Evolutionary conservation across 2,888 invertebrate species (phyloP).

Genomic region (Byasa hedistus): DNA sequence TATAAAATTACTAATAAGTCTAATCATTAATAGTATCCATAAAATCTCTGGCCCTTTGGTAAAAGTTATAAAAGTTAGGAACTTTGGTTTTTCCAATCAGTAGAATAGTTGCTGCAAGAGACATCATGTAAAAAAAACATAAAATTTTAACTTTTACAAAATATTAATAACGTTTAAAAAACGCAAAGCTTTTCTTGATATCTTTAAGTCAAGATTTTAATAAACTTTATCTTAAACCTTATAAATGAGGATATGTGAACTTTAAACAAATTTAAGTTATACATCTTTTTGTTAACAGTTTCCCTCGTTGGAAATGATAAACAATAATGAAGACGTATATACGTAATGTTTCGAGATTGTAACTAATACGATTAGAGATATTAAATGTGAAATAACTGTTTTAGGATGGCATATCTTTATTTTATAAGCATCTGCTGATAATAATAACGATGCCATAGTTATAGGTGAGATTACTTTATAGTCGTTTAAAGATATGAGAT

Average conservation of each 20-base stretch:
- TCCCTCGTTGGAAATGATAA: background rate
- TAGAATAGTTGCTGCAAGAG: too few species aligned
- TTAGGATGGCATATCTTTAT: conserved; percentile 6
- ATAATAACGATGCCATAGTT: conserved; percentile 9
- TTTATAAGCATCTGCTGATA: conserved; percentile 13
- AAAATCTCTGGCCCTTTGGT: too few species aligned
- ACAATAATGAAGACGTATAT: conserved; percentile 14
- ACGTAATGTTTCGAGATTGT: conserved; percentile 10
- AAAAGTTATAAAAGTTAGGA: too few species aligned
- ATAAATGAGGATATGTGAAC: background rate
- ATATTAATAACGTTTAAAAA: too few species aligned
- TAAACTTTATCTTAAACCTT: background rate
- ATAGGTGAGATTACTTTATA: conserved; percentile 15
- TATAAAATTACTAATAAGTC: too few species aligned
- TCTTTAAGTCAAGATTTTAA: background rate
- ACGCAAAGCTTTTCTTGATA: too few species aligned
- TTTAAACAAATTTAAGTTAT: background rate
- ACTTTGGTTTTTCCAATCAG: too few species aligned
- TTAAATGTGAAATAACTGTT: conserved; percentile 8
- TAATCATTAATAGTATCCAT: too few species aligned
- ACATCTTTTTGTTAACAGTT: background rate
- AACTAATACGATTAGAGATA: conserved; percentile 5
- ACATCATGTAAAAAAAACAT: too few species aligned
- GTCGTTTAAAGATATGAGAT: background rate
- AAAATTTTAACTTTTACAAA: too few species aligned